Conservation (phyloP, 2,113 vertebrate species). For the Dipodomys merriami region DNA sequence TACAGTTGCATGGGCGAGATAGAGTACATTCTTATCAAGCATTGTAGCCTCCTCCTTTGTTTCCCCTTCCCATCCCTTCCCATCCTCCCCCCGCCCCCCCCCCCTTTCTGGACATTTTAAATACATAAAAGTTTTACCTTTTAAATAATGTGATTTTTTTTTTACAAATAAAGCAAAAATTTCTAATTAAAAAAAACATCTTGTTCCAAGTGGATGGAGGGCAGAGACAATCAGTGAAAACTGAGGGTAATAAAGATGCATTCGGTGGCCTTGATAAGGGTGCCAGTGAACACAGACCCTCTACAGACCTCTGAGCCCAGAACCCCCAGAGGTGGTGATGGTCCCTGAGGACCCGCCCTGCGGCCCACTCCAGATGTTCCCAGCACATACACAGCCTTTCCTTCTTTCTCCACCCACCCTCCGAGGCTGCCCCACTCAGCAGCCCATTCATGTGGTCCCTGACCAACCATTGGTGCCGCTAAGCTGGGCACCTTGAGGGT, state of each 20-base stretch:
- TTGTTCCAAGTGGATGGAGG: not conserved
- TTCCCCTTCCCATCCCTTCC: too few species aligned
- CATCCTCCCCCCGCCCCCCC: too few species aligned
- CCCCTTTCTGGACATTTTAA: not conserved
- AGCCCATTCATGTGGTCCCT: not conserved
- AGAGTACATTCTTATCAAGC: too few species aligned
- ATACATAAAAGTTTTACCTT: not conserved
- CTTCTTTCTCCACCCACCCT: not conserved
- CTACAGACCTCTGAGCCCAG: not conserved
- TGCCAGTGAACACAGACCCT: not conserved
- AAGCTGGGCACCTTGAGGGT: not conserved
- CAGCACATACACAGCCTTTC: not conserved
- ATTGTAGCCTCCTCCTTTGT: too few species aligned
- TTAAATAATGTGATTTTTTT: conserved; percentile 74
- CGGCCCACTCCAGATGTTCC: not conserved
- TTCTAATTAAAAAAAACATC: conserved; percentile 90
- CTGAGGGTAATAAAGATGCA: not conserved
- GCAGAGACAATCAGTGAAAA: not conserved
- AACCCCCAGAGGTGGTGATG: not conserved
- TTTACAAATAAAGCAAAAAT: conserved; percentile 81
- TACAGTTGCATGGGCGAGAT: too few species aligned
- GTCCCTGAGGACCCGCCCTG: not conserved
- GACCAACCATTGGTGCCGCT: not conserved
- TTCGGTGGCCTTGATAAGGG: not conserved
- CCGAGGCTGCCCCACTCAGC: not conserved